Evolutionary conservation across 92 coral and sea anemone species (phyloP), one percentile per base, ranked within the genome.

Genomic region (Virgularia gustaviana): DNA sequence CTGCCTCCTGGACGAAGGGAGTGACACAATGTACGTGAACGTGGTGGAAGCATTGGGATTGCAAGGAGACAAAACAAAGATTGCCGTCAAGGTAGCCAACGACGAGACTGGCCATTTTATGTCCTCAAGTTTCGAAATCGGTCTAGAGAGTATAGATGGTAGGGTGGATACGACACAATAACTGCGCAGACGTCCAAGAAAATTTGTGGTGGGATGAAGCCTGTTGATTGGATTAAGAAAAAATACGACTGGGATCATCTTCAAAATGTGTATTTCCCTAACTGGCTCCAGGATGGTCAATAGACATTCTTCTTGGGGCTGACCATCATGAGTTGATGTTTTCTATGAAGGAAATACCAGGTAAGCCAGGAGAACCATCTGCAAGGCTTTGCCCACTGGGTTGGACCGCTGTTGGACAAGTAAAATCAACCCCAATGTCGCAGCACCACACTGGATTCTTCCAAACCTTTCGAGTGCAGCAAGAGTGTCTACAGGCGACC

Each of bases 151-250:
- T 35, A 64, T 49, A 5, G 83, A 87, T 39, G 83, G 87, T 8
- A 62, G 76, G 15, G 79, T 78, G 13, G 79, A 78, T 51, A 85
- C 75, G n/a, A n/a, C 2, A 51, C 57, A 27, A 81, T 81, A 41
- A 57, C 24, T 12, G 84, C 86, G 10, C 77, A 81, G 55, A 85
- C 86, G 0, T 77, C 81, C 3, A 56, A 54, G 35, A 85, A 73
- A 30, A 81, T 81, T 56, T 85, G 83, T 64, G 86, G 80, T 19
- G 89, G 83, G 33, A 56, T 85, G 83, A 85, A 85, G 41, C 34
- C 84, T 12, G 84, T 81, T 15, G 44, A 70, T 75, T 81, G 84
- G 83, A n/a, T 53, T 1, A 57, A 28, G 9, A 32, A 42, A 1
- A 76, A 66, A 41, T 35, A 57, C 18, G 11, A 67, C 4, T 76